A percentile compares a stretch with the other conserved stretches of the same genome.
Evolutionary conservation across 2,113 vertebrate genomes (phyloP).

Genomic region (Cephalopterus ornatus): DNA sequence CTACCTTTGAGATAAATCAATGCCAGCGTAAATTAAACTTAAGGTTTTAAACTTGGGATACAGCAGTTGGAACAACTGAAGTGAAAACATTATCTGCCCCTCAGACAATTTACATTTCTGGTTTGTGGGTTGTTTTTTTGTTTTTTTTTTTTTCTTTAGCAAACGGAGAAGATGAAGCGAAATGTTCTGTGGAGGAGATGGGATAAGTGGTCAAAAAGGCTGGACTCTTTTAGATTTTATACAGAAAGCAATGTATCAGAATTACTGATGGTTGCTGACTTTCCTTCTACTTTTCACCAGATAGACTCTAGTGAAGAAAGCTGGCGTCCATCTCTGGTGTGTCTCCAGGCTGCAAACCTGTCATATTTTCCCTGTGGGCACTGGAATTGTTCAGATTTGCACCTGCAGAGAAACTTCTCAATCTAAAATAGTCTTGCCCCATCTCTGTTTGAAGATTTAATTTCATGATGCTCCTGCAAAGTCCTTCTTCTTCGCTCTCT

Average conservation of each 20-base stretch:
- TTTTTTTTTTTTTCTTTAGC: neutral
- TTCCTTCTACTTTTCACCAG: neutral
- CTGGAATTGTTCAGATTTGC: neutral
- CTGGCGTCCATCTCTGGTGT: neutral
- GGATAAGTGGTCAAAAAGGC: neutral
- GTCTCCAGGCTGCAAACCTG: neutral
- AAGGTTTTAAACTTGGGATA: neutral
- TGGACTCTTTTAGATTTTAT: neutral
- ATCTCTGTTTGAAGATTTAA: neutral
- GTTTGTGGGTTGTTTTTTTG: too few species aligned
- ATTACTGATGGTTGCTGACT: neutral
- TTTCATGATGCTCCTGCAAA: neutral
- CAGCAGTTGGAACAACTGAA: neutral
- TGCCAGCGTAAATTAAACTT: neutral
- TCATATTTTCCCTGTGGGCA: neutral
- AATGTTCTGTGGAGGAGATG: neutral
- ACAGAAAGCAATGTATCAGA: neutral
- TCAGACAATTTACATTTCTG: neutral
- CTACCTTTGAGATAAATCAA: neutral
- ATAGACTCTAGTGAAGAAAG: neutral
- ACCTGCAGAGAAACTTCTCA: neutral
- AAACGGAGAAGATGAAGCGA: neutral
- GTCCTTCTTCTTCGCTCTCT: neutral
- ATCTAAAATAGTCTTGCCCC: neutral
- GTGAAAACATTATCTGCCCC: neutral